Conservation (phyloP, 1,140 invertebrate genomes). For the Brachionus manjavacas region DNA sequence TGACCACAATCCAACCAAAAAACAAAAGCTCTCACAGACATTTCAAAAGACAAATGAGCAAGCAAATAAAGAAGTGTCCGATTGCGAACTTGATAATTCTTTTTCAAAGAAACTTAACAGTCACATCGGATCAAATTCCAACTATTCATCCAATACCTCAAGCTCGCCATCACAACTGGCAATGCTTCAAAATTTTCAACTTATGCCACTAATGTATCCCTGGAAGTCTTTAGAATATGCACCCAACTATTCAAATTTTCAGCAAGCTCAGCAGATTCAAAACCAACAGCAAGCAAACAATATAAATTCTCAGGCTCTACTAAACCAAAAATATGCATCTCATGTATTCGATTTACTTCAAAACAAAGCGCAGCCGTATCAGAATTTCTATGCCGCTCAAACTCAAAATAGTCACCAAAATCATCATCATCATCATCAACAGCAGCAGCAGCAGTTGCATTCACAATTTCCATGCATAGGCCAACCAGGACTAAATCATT, state of each 20-base stretch:
- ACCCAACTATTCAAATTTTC: neutral
- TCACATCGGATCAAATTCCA: neutral
- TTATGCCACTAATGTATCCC: slow-evolving; percentile 13
- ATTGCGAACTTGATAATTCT: neutral
- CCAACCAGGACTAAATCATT: neutral
- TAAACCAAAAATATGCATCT: slow-evolving; percentile 26
- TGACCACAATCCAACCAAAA: neutral
- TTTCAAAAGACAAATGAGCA: neutral
- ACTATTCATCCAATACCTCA: neutral
- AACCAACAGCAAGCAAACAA: neutral
- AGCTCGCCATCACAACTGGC: neutral
- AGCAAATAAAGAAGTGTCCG: neutral
- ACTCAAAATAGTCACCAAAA: neutral
- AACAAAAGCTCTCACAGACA: neutral
- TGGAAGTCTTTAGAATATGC: slow-evolving; percentile 6
- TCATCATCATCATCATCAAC: neutral
- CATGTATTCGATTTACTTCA: slow-evolving; percentile 1
- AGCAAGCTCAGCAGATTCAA: neutral
- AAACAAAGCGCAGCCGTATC: neutral
- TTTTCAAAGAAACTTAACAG: neutral
- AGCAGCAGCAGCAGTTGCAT: too few species aligned
- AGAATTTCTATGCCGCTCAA: neutral
- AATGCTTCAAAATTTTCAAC: slow-evolving; percentile 13
- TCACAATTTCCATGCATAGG: neutral
- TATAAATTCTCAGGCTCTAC: neutral